These are phyloP conservation scores for Drosophila greeni DNA, from an alignment of 2,888 invertebrate genomes.

Conservation along the genomic window DNA sequence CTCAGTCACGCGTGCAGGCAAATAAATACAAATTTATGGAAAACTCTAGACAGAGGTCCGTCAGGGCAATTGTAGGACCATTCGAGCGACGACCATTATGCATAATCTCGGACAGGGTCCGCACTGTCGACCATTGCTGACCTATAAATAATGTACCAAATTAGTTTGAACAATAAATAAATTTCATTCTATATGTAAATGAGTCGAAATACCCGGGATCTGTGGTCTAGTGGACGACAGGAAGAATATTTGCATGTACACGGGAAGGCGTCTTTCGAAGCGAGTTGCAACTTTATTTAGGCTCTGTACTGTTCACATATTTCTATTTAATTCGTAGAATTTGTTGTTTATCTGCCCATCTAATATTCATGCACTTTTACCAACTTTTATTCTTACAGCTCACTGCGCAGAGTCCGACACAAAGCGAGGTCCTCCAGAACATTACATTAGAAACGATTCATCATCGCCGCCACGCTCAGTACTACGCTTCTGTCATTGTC, in stretches of 20 bases:
- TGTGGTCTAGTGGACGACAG: background rate
- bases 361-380: conserved; percentile 17
- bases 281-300: conserved; percentile 40
- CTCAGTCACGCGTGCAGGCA: conserved; percentile 46
- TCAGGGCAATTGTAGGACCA: conserved; percentile 42
- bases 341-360: background rate
- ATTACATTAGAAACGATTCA: conserved; percentile 65
- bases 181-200: conserved; percentile 65
- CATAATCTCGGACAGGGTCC: conserved; percentile 49
- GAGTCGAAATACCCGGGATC: conserved; percentile 31
- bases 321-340: background rate
- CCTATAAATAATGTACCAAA: conserved; percentile 68
- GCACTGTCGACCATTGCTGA: conserved; percentile 36
- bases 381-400: conserved; percentile 20
- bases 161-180: conserved; percentile 65
- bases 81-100: conserved; percentile 57
- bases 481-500: conserved; percentile 29
- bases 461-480: conserved; percentile 44
- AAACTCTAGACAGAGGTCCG: conserved; percentile 10
- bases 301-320: conserved; percentile 1
- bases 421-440: conserved; percentile 30
- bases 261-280: conserved; percentile 8
- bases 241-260: background rate
- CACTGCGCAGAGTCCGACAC: conserved; percentile 5
- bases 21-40: conserved; percentile 54